A percentile compares a stretch with the other conserved stretches of the same genome.
Conservation (phyloP, 2,797 vertebrate species). For the Picus viridis region DNA sequence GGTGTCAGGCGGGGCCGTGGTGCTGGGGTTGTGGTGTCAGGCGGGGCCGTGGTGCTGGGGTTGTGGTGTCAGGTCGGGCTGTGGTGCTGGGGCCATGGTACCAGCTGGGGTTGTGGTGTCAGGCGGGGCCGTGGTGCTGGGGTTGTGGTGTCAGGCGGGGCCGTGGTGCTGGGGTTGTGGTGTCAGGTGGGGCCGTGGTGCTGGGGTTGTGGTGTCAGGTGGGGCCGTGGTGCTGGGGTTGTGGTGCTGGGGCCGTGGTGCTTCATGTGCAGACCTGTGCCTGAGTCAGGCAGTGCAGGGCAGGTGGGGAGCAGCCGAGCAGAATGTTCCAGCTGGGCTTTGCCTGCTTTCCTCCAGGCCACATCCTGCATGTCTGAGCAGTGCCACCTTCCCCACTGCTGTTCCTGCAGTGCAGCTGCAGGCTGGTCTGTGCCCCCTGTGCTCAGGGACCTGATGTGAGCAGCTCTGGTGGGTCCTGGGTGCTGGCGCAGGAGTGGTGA, state of each 20-base stretch:
- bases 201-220: too few species aligned
- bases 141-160: too few species aligned
- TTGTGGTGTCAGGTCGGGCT: too few species aligned
- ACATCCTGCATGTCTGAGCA: not conserved
- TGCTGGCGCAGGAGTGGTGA: not conserved
- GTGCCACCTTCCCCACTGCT: not conserved
- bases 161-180: too few species aligned
- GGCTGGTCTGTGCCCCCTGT: rapidly evolving
- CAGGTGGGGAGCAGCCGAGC: not conserved
- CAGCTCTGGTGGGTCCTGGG: not conserved
- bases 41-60: too few species aligned
- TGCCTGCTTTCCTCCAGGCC: not conserved
- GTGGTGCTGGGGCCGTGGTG: too few species aligned
- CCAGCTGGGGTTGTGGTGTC: rapidly evolving
- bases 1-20: too few species aligned
- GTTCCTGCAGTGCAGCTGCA: rapidly evolving
- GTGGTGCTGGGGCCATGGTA: too few species aligned
- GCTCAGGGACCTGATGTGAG: not conserved
- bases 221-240: too few species aligned
- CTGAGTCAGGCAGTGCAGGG: not conserved
- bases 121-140: not conserved
- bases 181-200: too few species aligned
- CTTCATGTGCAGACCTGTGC: not conserved
- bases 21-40: too few species aligned
- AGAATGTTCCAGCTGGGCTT: not conserved